These are phyloP conservation scores for Poecilia wingei DNA, from an alignment of 2,797 vertebrate species.

Conservation along the genomic window DNA sequence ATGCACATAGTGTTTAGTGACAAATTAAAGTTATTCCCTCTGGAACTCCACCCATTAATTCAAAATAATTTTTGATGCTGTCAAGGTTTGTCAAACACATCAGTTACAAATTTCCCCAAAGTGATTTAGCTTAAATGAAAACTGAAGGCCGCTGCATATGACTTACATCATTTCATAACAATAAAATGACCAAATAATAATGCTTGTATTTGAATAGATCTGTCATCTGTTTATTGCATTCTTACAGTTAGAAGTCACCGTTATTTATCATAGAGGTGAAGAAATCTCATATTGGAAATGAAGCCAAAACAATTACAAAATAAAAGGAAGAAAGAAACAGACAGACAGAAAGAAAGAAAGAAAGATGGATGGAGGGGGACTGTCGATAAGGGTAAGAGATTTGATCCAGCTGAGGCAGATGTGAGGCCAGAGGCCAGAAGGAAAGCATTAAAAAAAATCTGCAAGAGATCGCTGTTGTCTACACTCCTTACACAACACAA, in stretches of 20 bases:
- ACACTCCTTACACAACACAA: background rate
- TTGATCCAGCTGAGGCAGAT: conserved; percentile 56
- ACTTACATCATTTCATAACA: background rate
- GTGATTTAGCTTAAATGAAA: background rate
- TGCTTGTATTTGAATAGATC: conserved; percentile 2
- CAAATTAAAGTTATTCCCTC: background rate
- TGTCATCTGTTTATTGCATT: conserved; percentile 1
- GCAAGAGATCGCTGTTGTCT: conserved; percentile 35
- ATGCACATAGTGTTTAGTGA: background rate
- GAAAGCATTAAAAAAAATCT: conserved; percentile 46
- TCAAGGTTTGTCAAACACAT: background rate
- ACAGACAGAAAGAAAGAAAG: background rate
- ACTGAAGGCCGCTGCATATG: background rate
- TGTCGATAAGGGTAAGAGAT: conserved; percentile 24
- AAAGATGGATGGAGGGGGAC: conserved; percentile 17
- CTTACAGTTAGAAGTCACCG: background rate
- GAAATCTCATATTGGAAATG: conserved; percentile 11
- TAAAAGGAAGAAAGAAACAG: conserved; percentile 9
- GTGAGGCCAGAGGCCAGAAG: conserved; percentile 50
- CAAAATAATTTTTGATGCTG: background rate
- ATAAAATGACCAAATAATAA: background rate
- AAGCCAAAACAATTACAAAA: conserved; percentile 20
- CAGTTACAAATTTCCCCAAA: background rate
- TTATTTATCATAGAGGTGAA: conserved; percentile 6
- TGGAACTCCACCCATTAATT: background rate